These are phyloP conservation scores for Cebidichthys violaceus DNA, from an alignment of 2,113 vertebrate species.

Conservation along the genomic window DNA sequence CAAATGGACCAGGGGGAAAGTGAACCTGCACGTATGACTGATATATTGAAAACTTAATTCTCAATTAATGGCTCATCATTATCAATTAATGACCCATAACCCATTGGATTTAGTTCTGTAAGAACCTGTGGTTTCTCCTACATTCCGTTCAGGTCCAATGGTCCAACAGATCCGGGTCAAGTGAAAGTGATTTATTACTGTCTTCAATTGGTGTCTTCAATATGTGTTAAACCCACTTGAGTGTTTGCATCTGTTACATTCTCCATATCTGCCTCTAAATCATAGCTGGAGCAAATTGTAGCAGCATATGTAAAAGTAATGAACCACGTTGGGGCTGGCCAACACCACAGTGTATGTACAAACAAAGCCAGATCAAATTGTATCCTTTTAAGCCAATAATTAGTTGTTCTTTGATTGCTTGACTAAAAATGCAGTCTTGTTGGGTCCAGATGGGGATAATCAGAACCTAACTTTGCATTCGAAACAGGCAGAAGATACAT, in stretches of 20 bases:
- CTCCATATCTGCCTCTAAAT: not conserved
- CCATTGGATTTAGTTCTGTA: not conserved
- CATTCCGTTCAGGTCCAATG: not conserved
- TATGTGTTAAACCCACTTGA: not conserved
- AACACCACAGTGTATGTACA: not conserved
- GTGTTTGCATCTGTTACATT: not conserved
- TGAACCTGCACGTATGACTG: not conserved
- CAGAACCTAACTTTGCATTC: not conserved
- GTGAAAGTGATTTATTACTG: not conserved
- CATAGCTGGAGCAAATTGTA: not conserved
- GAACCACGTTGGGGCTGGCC: not conserved
- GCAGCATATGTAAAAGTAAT: not conserved
- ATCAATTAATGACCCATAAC: not conserved
- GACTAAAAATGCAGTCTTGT: constrained; percentile 8
- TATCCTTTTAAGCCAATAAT: not conserved
- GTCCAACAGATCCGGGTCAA: not conserved
- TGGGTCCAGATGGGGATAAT: constrained; percentile 39
- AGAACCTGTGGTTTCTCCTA: not conserved
- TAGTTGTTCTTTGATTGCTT: constrained; percentile 18
- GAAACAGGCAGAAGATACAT: not conserved
- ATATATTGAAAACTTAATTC: not conserved
- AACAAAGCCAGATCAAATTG: not conserved
- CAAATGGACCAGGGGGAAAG: too few species aligned
- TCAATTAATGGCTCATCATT: not conserved
- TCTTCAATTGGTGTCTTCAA: not conserved